phyloP scores from a whole-genome alignment of 2,888 invertebrate species.

The Diaphora mendica region DNA sequence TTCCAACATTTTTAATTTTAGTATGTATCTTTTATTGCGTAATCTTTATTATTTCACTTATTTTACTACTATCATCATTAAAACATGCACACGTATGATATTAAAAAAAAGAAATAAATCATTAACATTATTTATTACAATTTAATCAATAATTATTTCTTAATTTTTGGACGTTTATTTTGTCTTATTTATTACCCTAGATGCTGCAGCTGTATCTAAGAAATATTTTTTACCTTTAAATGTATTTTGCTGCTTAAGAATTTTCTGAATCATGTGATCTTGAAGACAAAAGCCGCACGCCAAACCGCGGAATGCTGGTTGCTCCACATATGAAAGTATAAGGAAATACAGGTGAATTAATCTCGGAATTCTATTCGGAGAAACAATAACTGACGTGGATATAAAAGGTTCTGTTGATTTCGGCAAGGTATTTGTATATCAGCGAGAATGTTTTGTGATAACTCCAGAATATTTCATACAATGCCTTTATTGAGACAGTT shows the following conservation, averaged over 20 bases:
- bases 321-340: neutral
- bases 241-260: neutral
- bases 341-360: conserved; percentile 28
- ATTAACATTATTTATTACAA: neutral
- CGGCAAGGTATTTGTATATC: conserved; percentile 24
- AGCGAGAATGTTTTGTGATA: conserved; percentile 12
- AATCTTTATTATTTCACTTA: neutral
- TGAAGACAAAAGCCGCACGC: neutral
- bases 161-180: neutral
- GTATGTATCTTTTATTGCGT: neutral
- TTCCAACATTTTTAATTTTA: neutral
- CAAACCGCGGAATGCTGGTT: neutral
- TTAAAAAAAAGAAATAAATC: neutral
- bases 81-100: neutral
- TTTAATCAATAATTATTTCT: neutral
- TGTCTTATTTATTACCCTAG: too few species aligned
- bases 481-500: neutral
- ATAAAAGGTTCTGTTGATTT: conserved; percentile 33
- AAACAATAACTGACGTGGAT: conserved; percentile 37
- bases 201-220: neutral
- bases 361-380: conserved; percentile 28
- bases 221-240: neutral
- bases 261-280: too few species aligned
- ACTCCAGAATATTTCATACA: conserved; percentile 1
- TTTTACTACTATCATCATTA: neutral